These are phyloP conservation scores for Sceloporus tristichus DNA, from an alignment of 2,113 vertebrate species.

Conservation along the genomic window DNA sequence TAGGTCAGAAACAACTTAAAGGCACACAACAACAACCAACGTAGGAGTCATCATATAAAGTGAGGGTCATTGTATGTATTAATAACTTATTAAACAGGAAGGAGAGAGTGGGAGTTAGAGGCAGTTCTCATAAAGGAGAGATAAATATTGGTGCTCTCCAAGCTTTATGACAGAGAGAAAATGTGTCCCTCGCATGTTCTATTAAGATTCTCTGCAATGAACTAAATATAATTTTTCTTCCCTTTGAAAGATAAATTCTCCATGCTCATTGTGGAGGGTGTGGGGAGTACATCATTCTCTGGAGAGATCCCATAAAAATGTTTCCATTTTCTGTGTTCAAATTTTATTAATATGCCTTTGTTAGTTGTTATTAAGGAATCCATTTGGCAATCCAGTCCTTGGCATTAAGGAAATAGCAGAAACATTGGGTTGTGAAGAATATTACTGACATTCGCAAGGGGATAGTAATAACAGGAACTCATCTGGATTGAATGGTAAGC, in stretches of 20 bases:
- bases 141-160: background rate
- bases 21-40: no score
- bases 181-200: background rate
- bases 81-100: no score
- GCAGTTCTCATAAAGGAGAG: background rate
- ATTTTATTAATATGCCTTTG: slow-evolving; percentile 20
- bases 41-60: no score
- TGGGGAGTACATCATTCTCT: background rate
- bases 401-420: slow-evolving; percentile 31
- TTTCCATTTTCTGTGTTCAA: slow-evolving; percentile 19
- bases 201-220: slow-evolving; percentile 14
- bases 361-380: background rate
- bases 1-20: no score
- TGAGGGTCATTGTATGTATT: no score
- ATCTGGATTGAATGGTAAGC: slow-evolving; percentile 13
- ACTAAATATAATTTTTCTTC: slow-evolving; percentile 33
- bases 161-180: background rate
- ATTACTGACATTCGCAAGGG: background rate
- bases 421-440: slow-evolving; percentile 12
- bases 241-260: background rate
- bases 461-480: background rate
- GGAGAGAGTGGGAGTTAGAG: no score
- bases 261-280: slow-evolving; percentile 19
- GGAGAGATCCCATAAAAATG: slow-evolving; percentile 2
- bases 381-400: background rate